Conservation (phyloP, 2,797 vertebrate genomes). For the Sebastes cheni region DNA sequence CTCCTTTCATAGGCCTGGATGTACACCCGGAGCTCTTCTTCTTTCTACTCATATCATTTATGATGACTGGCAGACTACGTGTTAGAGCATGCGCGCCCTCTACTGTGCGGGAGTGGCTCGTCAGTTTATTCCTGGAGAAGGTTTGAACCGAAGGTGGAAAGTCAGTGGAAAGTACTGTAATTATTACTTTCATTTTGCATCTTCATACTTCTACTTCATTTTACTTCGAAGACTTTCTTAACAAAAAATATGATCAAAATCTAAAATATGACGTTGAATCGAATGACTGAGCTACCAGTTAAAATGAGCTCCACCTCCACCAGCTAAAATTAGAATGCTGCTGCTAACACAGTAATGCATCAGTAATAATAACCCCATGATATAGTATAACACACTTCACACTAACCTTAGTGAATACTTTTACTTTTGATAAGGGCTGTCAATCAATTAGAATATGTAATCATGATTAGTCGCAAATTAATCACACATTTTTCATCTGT, state of each 20-base stretch:
- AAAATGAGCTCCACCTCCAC: too few relatives aligned
- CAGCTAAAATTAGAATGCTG: too few relatives aligned
- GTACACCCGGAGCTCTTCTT: too few relatives aligned
- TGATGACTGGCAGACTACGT: neutral
- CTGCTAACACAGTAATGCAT: too few relatives aligned
- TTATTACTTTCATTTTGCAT: neutral
- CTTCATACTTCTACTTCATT: neutral
- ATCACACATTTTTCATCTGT: too few relatives aligned
- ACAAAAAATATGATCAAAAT: neutral
- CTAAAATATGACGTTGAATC: neutral
- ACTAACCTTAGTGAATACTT: neutral
- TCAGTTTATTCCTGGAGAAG: neutral
- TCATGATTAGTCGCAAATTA: too few relatives aligned
- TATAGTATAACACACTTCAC: neutral
- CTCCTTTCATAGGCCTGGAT: too few relatives aligned
- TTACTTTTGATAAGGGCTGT: neutral
- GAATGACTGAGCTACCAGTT: neutral
- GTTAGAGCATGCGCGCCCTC: conserved; percentile 28
- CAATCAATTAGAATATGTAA: too few relatives aligned
- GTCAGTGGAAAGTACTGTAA: neutral
- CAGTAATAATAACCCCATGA: too few relatives aligned
- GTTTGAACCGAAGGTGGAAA: neutral
- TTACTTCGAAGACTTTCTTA: neutral
- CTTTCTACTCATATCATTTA: too few relatives aligned
- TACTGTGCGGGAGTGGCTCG: conserved; percentile 9